A percentile compares a stretch with the other conserved stretches of the same genome.
These are phyloP conservation scores for Lacanobia wlatinum DNA, from an alignment of 2,888 invertebrate species.

Conservation along the genomic window DNA sequence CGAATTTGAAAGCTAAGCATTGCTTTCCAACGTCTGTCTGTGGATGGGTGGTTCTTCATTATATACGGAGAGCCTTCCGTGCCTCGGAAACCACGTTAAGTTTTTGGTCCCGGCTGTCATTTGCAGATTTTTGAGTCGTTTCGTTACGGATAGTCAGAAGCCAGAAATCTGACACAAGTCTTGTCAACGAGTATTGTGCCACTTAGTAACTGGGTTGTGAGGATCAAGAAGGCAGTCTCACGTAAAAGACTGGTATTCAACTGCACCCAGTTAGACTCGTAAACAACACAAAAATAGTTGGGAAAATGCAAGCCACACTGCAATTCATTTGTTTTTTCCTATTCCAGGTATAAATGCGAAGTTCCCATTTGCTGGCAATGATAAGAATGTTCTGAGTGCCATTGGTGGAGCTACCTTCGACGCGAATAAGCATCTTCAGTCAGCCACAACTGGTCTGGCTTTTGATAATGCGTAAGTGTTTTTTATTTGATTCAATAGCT, in stretches of 20 bases:
- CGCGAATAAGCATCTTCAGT: slow-evolving; percentile 51
- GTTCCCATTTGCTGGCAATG: slow-evolving; percentile 69
- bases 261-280: not conserved
- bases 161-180: not conserved
- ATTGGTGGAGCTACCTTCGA: slow-evolving; percentile 66
- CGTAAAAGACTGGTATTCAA: not conserved
- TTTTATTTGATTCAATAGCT: not conserved
- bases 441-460: slow-evolving; percentile 73
- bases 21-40: not conserved
- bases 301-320: not conserved
- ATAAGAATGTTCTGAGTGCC: slow-evolving; percentile 72
- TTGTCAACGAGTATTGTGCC: not conserved
- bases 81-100: not conserved
- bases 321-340: not conserved
- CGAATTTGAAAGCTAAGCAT: not conserved
- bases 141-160: not conserved
- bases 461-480: slow-evolving; percentile 76
- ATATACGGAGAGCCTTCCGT: not conserved
- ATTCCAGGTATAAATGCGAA: slow-evolving; percentile 53
- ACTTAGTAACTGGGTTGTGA: not conserved
- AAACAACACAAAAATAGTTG: not conserved
- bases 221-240: not conserved
- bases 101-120: not conserved
- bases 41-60: not conserved
- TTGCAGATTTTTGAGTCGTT: not conserved